These are phyloP conservation scores for Drosophila arawakana DNA, from an alignment of 1,140 invertebrate species.

Conservation along the genomic window DNA sequence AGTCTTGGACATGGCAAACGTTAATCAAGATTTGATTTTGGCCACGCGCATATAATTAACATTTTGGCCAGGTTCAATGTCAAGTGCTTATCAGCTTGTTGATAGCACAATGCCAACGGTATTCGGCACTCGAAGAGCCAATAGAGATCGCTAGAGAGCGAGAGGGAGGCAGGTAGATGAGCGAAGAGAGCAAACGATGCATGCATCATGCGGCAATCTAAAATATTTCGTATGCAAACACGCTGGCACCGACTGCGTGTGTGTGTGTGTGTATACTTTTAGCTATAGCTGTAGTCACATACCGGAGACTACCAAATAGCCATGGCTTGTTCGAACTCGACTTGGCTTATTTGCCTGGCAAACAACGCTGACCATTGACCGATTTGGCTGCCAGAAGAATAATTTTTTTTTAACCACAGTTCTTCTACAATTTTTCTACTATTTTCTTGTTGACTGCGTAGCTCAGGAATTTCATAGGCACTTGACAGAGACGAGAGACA, in stretches of 20 bases:
- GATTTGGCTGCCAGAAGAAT: constrained; percentile 47
- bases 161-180: neutral
- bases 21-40: constrained; percentile 72
- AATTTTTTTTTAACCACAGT: constrained; percentile 7
- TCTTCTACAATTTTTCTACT: neutral
- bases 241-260: constrained; percentile 8
- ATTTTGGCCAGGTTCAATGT: constrained; percentile 74
- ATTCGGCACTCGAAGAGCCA: constrained; percentile 16
- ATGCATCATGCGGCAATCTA: constrained; percentile 34
- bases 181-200: constrained; percentile 1
- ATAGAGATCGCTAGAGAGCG: neutral
- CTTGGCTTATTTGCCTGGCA: constrained; percentile 61
- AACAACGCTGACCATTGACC: constrained; percentile 78
- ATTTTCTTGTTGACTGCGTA: constrained; percentile 53
- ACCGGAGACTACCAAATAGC: constrained; percentile 41
- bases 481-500: constrained; percentile 60
- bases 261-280: constrained; percentile 30
- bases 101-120: constrained; percentile 57
- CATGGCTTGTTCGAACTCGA: constrained; percentile 37
- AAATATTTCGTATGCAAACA: constrained; percentile 81
- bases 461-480: constrained; percentile 75
- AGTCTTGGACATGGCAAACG: constrained; percentile 8
- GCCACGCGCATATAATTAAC: constrained; percentile 79
- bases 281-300: constrained; percentile 23
- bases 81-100: constrained; percentile 72